Evolutionary conservation across 2,113 vertebrate species (phyloP), one percentile per base, ranked within the genome.

Genomic region (Suricata suricatta): DNA sequence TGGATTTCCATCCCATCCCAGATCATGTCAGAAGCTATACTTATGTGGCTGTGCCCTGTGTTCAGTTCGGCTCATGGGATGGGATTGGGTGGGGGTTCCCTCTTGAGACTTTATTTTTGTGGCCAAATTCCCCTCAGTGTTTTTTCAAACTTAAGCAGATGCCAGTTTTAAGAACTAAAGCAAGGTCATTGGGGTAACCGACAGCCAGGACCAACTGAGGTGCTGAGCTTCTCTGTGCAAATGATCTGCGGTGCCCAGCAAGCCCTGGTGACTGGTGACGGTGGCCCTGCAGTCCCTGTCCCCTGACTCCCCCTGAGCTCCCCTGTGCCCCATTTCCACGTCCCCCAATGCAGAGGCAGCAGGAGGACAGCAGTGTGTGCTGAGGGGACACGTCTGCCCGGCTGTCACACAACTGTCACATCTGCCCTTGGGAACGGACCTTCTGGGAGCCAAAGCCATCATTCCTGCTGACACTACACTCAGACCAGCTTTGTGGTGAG

Each of bases 401-500:
- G 31, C 88, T 71, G 27, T 57, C 91, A 81, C 11, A 41, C 52
- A 91, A 80, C 91, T 92, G 85, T 54, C 1, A 0, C 7, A 3
- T 35, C 35, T 68, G 50, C 41, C 95, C 87, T 80, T 38, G 80
- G 52, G 25, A 9, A 29, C 1, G 54, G 83, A 60, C 25, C 66
- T 57, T 50, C 11, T 1, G 25, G 64, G 41, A 87, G 64, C 52
- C 54, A 23, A 5, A 4, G 69, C 16, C 5, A 7, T 17, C 82
- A 10, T 80, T 72, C 52, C 92, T 52, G 93, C 81, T 64, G 35
- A 76, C 0, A 0, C 21, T 1, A 17, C 14, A 2, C 1, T 0
- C 0, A 1, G 17, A 29, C 54, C 38, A 52, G 64, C 86, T 90
- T 52, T n/a, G 64, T 69, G 80, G 44, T 23, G 21, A 52, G 33